These are phyloP conservation scores for Mythimna ferrago DNA, from an alignment of 2,888 invertebrate species.

Conservation along the genomic window DNA sequence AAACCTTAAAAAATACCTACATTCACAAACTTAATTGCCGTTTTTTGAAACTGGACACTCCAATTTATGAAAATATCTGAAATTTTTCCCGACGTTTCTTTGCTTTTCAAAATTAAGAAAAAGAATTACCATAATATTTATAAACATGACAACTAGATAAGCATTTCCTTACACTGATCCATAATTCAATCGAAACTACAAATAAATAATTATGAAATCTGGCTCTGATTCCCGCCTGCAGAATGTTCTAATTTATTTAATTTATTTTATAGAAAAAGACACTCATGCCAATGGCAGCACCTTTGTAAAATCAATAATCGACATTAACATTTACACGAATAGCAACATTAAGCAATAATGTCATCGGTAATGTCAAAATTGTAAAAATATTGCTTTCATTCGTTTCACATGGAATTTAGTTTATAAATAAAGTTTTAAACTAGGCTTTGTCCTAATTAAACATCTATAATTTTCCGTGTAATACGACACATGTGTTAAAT, in stretches of 20 bases:
- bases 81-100: no score
- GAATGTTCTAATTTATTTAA: not conserved
- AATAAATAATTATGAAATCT: no score
- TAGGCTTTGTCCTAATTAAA: constrained; percentile 38
- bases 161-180: no score
- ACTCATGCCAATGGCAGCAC: constrained; percentile 14
- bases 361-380: constrained; percentile 57
- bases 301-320: constrained; percentile 28
- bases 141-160: no score
- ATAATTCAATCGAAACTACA: no score
- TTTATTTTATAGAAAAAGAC: not conserved
- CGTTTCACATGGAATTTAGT: constrained; percentile 54
- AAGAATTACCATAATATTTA: not conserved
- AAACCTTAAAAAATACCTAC: no score
- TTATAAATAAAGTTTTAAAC: constrained; percentile 55
- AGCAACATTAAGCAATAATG: constrained; percentile 47
- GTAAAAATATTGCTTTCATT: constrained; percentile 66
- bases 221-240: no score
- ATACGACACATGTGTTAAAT: constrained; percentile 28
- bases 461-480: constrained; percentile 10
- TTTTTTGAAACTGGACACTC: no score
- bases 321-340: not conserved
- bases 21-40: no score
- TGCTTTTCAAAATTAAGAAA: no score
- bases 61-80: not conserved